phyloP scores from a whole-genome alignment of 2,888 invertebrate species.

The Campopleginae sp. region DNA sequence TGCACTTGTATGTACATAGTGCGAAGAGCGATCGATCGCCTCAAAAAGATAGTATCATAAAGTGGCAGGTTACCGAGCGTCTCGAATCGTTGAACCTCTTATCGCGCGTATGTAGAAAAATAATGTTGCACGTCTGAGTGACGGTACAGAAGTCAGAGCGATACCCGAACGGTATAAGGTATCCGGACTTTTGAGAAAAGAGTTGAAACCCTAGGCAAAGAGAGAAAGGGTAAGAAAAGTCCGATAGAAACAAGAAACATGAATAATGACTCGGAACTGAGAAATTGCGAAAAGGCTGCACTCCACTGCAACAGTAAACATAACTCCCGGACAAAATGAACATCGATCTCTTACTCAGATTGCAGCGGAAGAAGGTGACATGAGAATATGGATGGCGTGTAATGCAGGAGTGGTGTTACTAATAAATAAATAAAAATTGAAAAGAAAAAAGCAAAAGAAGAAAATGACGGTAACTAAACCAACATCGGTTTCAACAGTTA shows the following conservation, averaged over 20 bases:
- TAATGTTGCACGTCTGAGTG: conserved; percentile 50
- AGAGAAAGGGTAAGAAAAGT: conserved; percentile 29
- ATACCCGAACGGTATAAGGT: conserved; percentile 44
- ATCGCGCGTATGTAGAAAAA: conserved; percentile 39
- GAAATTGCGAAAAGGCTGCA: conserved; percentile 58
- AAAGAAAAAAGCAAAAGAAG: neutral
- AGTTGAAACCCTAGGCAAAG: neutral
- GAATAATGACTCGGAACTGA: conserved; percentile 64
- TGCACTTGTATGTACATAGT: conserved; percentile 38
- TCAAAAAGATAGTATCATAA: conserved; percentile 54
- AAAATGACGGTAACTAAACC: neutral
- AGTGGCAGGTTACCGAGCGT: conserved; percentile 42
- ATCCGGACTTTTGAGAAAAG: conserved; percentile 31
- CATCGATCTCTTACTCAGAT: conserved; percentile 57
- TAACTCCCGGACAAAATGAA: conserved; percentile 42
- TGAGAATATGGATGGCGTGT: conserved; percentile 41
- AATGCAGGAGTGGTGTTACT: conserved; percentile 52
- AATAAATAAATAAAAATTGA: conserved; percentile 28
- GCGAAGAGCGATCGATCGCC: conserved; percentile 55
- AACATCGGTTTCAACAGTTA: neutral
- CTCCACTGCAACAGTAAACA: conserved; percentile 30
- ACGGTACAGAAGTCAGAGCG: conserved; percentile 46
- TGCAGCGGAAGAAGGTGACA: conserved; percentile 41
- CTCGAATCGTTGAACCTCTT: conserved; percentile 63
- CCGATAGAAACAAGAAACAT: conserved; percentile 58